A percentile compares a stretch with the other conserved stretches of the same genome.
These are phyloP conservation scores for Oryzaephilus surinamensis DNA, from an alignment of 1,140 invertebrate species.

Conservation along the genomic window DNA sequence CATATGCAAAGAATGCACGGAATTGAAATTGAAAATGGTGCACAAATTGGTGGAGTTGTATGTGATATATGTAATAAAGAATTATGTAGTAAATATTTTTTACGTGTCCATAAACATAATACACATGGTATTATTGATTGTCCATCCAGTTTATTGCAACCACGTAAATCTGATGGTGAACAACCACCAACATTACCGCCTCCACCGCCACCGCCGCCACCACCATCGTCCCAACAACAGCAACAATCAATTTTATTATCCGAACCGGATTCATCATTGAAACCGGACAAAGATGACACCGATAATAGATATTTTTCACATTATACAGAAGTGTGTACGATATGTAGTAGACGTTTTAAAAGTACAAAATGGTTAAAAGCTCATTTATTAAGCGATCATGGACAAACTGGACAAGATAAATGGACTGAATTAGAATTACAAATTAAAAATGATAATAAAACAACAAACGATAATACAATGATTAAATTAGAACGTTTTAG, in stretches of 20 bases:
- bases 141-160: constrained; percentile 41
- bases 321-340: constrained; percentile 70
- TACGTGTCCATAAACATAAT: constrained; percentile 94
- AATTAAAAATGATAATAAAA: too few relatives aligned
- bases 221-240: neutral
- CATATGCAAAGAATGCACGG: constrained; percentile 99
- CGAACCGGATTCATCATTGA: constrained; percentile 41
- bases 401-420: constrained; percentile 58
- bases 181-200: constrained; percentile 20
- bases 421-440: constrained; percentile 53
- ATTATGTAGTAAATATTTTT: constrained; percentile 93
- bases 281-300: constrained; percentile 41
- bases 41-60: constrained; percentile 82
- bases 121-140: constrained; percentile 89
- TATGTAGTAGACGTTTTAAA: constrained; percentile 79
- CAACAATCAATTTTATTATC: too few relatives aligned
- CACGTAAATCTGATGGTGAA: constrained; percentile 38
- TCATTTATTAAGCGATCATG: constrained; percentile 80
- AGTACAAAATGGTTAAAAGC: constrained; percentile 83
- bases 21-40: constrained; percentile 86
- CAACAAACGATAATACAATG: constrained; percentile 24
- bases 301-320: constrained; percentile 57
- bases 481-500: constrained; percentile 33
- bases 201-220: constrained; percentile 24
- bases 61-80: constrained; percentile 98